Evolutionary conservation across 2,888 invertebrate genomes (phyloP).

Genomic region (Ophioninae sp.): DNA sequence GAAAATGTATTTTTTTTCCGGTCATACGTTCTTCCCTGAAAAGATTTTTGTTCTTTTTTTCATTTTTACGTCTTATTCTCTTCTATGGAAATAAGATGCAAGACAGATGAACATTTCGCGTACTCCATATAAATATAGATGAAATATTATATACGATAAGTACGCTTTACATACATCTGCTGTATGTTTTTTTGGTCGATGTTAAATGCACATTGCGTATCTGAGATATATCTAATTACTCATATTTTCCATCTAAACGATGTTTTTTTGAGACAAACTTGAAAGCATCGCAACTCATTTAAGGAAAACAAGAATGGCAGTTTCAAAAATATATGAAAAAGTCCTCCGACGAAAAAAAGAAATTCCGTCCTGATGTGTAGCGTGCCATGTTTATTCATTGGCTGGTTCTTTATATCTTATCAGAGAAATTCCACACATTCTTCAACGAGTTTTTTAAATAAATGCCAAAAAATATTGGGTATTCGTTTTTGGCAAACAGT

Average conservation of each 20-base stretch:
- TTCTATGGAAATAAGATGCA: slow-evolving; percentile 20
- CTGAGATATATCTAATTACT: background rate
- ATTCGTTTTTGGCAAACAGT: background rate
- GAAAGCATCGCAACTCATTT: too few species aligned
- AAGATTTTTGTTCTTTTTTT: slow-evolving; percentile 39
- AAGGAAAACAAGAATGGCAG: too few species aligned
- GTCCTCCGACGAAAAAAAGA: background rate
- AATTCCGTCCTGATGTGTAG: background rate
- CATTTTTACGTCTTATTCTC: slow-evolving; percentile 12
- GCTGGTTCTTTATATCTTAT: too few species aligned
- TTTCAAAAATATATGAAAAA: background rate
- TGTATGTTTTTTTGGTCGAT: background rate
- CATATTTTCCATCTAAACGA: background rate
- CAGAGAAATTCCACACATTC: too few species aligned
- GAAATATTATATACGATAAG: background rate
- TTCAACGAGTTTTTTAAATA: too few species aligned
- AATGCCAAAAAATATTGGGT: too few species aligned
- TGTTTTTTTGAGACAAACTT: background rate
- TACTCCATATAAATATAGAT: background rate
- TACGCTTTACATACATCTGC: background rate
- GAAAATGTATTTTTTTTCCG: slow-evolving; percentile 62
- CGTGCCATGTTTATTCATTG: too few species aligned
- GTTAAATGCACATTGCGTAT: background rate
- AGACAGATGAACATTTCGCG: background rate
- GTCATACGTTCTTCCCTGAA: slow-evolving; percentile 23